Conservation (phyloP, 2,113 vertebrate genomes). For the Chaetura pelagica region DNA sequence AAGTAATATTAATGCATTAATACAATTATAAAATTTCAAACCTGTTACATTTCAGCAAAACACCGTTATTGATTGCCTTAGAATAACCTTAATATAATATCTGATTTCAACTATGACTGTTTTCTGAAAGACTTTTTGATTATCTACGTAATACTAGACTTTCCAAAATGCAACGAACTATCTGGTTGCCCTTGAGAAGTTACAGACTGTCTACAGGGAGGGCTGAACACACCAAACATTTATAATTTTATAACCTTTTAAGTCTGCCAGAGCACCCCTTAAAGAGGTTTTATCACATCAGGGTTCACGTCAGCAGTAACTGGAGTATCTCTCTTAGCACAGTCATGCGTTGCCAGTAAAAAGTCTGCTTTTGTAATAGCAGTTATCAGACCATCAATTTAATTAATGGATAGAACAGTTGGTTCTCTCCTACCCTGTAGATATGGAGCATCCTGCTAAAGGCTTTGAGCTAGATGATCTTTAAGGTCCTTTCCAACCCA, state of each 20-base stretch:
- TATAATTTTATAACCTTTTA: neutral
- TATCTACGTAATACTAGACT: neutral
- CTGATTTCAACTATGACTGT: neutral
- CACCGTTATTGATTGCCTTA: neutral
- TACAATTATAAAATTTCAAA: neutral
- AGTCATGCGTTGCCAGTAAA: too few species aligned
- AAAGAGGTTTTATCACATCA: too few species aligned
- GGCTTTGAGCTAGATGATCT: too few species aligned
- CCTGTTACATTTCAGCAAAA: neutral
- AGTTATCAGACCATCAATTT: too few species aligned
- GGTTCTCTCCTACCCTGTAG: too few species aligned
- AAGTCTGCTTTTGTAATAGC: too few species aligned
- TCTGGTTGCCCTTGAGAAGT: neutral
- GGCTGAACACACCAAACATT: neutral
- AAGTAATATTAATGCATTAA: neutral
- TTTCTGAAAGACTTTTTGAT: neutral
- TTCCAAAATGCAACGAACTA: rapidly evolving
- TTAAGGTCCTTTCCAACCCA: too few species aligned
- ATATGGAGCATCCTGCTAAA: too few species aligned
- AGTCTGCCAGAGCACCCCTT: too few species aligned
- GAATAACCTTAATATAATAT: neutral
- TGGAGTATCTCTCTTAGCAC: too few species aligned
- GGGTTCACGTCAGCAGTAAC: too few species aligned
- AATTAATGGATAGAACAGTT: too few species aligned
- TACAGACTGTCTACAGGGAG: neutral